Evolutionary conservation across 1,140 invertebrate genomes (phyloP).

Genomic region (Brachionus calyciflorus): DNA sequence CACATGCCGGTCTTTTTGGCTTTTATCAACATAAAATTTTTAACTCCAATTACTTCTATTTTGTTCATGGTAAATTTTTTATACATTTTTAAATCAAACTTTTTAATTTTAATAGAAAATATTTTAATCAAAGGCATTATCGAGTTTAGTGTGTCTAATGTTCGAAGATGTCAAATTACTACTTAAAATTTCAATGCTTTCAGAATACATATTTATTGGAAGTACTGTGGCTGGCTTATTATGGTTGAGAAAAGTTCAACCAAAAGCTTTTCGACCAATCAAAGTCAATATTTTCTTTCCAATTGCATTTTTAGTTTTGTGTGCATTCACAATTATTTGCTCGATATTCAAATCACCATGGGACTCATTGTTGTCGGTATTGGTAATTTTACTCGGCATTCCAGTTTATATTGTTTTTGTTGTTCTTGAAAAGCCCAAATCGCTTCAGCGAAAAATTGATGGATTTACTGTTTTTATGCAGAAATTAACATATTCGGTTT

Average conservation of each 20-base stretch:
- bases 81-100: not conserved
- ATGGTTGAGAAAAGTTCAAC: conserved; percentile 54
- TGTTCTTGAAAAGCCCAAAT: conserved; percentile 16
- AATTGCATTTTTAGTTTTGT: conserved; percentile 16
- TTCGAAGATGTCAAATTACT: conserved; percentile 24
- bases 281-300: conserved; percentile 36
- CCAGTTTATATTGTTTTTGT: conserved; percentile 41
- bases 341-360: not conserved
- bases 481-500: conserved; percentile 45
- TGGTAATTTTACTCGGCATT: not conserved
- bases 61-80: conserved; percentile 43
- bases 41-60: conserved; percentile 45
- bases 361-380: not conserved
- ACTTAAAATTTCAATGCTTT: conserved; percentile 29
- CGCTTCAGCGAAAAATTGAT: conserved; percentile 32
- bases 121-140: not conserved
- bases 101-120: not conserved
- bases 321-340: not conserved
- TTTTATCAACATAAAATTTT: conserved; percentile 44
- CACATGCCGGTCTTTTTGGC: conserved; percentile 39
- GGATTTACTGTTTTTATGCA: conserved; percentile 15
- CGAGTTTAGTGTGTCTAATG: conserved; percentile 38
- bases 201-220: conserved; percentile 59
- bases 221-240: conserved; percentile 56
- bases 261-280: conserved; percentile 56